Evolutionary conservation across 2,797 vertebrate species (phyloP).

Genomic region (Selene dorsalis): DNA sequence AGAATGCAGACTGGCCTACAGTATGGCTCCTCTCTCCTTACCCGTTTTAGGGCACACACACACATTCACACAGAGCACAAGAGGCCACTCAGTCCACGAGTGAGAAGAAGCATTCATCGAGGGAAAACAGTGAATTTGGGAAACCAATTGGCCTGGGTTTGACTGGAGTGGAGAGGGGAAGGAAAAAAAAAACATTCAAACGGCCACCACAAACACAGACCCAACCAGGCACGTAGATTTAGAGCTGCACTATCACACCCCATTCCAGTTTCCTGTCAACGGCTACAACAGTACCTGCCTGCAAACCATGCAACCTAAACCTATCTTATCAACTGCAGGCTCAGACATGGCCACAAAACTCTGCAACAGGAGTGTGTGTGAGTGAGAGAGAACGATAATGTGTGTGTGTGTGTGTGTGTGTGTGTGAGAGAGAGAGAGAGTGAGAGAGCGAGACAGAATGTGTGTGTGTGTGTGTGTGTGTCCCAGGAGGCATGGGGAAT

Average conservation of each 20-base stretch:
- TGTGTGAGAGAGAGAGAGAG: slow-evolving; percentile 11
- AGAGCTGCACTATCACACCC: slow-evolving; percentile 49
- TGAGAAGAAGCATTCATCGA: slow-evolving; percentile 67
- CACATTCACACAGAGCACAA: slow-evolving; percentile 64
- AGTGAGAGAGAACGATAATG: background rate
- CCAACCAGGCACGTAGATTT: slow-evolving; percentile 44
- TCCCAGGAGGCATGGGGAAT: slow-evolving; percentile 75
- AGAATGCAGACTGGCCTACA: slow-evolving; percentile 69
- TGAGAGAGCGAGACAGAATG: slow-evolving; percentile 4
- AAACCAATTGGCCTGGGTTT: slow-evolving; percentile 55
- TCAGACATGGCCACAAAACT: slow-evolving; percentile 66
- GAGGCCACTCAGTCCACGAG: slow-evolving; percentile 62
- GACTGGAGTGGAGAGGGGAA: slow-evolving; percentile 48
- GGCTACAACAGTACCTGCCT: slow-evolving; percentile 76
- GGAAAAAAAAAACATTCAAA: slow-evolving; percentile 47
- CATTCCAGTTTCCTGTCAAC: slow-evolving; percentile 72
- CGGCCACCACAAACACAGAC: slow-evolving; percentile 22
- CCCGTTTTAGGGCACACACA: slow-evolving; percentile 16
- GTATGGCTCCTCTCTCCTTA: slow-evolving; percentile 54
- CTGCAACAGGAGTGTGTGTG: slow-evolving; percentile 40
- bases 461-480: slow-evolving; percentile 39
- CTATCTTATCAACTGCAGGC: slow-evolving; percentile 81
- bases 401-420: slow-evolving; percentile 16
- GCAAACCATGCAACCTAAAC: slow-evolving; percentile 74
- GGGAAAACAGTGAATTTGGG: slow-evolving; percentile 56